Evolutionary conservation across 2,113 vertebrate genomes (phyloP).

Genomic region (Dipodomys spectabilis): DNA sequence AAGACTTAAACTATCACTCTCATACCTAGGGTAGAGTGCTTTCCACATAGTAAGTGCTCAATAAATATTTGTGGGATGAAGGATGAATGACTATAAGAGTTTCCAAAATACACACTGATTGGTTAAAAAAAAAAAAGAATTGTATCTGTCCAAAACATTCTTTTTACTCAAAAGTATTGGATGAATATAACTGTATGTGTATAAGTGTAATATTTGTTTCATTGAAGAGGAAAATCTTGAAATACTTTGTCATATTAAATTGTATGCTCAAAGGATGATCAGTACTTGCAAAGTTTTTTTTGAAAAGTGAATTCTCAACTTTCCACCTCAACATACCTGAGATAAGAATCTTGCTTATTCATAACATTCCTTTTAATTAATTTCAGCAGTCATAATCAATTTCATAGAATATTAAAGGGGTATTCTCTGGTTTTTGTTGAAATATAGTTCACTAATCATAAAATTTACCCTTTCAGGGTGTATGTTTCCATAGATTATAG

Average conservation of each 20-base stretch:
- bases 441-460: neutral
- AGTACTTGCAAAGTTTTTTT: neutral
- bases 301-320: neutral
- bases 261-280: neutral
- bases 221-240: conserved; percentile 8
- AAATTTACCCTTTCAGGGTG: neutral
- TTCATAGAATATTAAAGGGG: neutral
- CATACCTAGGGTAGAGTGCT: neutral
- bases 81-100: neutral
- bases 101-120: neutral
- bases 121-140: neutral
- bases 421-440: neutral
- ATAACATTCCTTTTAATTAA: neutral
- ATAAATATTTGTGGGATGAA: conserved; percentile 68
- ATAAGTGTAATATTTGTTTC: neutral
- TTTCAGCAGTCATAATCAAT: neutral
- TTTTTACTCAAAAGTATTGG: neutral
- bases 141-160: neutral
- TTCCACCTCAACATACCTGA: neutral
- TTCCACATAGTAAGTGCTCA: conserved; percentile 70
- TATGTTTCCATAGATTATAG: neutral
- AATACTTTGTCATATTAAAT: conserved; percentile 19
- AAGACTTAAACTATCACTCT: neutral
- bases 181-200: neutral
- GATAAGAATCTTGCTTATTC: neutral